Evolutionary conservation across 1,140 invertebrate species (phyloP).

Genomic region (Propsilocerus akamusi): DNA sequence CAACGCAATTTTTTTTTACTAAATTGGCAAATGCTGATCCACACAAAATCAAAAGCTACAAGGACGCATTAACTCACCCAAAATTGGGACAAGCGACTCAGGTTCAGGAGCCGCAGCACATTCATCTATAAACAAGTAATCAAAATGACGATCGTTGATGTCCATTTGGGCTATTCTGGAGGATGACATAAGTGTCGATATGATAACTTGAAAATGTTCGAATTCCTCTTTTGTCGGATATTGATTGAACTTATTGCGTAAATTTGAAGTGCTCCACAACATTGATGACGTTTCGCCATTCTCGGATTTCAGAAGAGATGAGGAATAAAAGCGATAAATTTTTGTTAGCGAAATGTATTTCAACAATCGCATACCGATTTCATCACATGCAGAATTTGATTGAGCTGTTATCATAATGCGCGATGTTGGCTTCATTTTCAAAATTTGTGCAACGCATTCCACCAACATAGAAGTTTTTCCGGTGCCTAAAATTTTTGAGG

Average conservation of each 20-base stretch:
- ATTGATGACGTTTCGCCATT: constrained; percentile 19
- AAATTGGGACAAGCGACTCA: constrained; percentile 46
- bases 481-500: constrained; percentile 24
- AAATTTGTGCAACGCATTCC: constrained; percentile 38
- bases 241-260: constrained; percentile 12
- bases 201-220: constrained; percentile 17
- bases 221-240: constrained; percentile 16
- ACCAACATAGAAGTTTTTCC: constrained; percentile 66
- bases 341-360: constrained; percentile 24
- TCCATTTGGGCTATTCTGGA: constrained; percentile 48
- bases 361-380: constrained; percentile 52
- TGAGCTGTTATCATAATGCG: constrained; percentile 46
- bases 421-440: constrained; percentile 21
- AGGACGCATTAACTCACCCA: too few species aligned
- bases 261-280: constrained; percentile 18
- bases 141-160: constrained; percentile 44
- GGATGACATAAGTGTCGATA: constrained; percentile 14
- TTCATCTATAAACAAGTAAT: too few species aligned
- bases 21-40: too few species aligned
- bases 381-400: too few species aligned
- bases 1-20: too few species aligned
- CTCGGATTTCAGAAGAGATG: constrained; percentile 26
- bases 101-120: constrained; percentile 66
- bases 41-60: too few species aligned
- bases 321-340: constrained; percentile 21